Base-by-base conservation (phyloP, 2,113 vertebrate species). In the Melanerpes aurifrons region DNA sequence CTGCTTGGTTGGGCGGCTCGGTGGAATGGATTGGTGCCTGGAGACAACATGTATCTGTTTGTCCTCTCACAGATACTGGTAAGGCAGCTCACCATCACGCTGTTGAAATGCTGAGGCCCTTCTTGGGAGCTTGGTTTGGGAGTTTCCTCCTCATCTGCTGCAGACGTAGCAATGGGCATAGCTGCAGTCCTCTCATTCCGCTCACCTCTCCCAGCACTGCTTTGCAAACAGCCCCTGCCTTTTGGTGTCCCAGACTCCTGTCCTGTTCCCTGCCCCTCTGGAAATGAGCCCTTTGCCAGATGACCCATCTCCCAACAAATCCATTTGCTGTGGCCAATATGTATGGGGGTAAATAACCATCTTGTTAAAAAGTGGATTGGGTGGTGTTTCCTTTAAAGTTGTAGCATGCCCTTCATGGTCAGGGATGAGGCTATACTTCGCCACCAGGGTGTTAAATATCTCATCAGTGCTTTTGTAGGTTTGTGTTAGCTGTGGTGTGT, bases 51-150 rank as follows among this genome's bases (percentile, higher is more conserved):
- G 68, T 98, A 97, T 92, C 96, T 99, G 67, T 98, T 99, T 45
- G 97, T 97, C 66, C 73, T 98, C 77, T 99, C 98, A 19, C 99
- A 99, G 97, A 97, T 99, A 95, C 97, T 98, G 98, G 99, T 99
- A 98, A 98, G 98, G 90, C 57, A 66, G 62, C 58, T 75, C 75
- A 59, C 79, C 47, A 8, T 68, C 1, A 1, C 37, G 7, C 50
- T 53, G 69, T 91, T 68, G 74, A 79, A 53, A 75, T 87, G 40
- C 66, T 75, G 57, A 48, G 18, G 61, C 32, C 28, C 21, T 56
- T 62, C 26, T 78, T 66, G 35, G 31, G 35, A 40, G 67, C 35
- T 78, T 87, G 69, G 8, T 35, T 54, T 68, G 29, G 35, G 19
- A 83, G 35, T 69, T 93, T 91, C 63, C 32, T 86, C 12, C 62